Base-by-base conservation (phyloP, 2,888 invertebrate species). In the Camponotus fellah region DNA sequence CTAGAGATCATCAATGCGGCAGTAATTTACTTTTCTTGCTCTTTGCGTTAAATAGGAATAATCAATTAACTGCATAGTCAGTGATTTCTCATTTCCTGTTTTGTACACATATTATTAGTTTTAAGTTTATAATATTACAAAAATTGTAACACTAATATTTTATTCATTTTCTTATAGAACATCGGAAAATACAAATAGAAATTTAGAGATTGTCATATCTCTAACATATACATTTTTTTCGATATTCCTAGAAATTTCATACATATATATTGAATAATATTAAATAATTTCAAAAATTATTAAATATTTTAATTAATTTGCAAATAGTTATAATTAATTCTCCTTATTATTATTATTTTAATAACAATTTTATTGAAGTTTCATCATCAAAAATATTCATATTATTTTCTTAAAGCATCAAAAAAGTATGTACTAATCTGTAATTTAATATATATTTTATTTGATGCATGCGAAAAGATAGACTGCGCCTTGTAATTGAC, bases 401-500 rank as follows among this genome's bases (percentile, higher is more conserved):
- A n/a, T 58, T 21, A 9, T 40, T 72, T 26, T 40, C 17, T 43
- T 71, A 0, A 10, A 74, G 5, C 9, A 71, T 32, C 17, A 26
- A 40, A 60, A 3, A 58, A 2, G 2, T 26, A 26, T 40, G 4
- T 2, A 43, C 17, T 17, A 6, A 14, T 46, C 12, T 37, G 0
- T 6, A 64, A 64, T 37, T 37, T n/a, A 64, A 37, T 17, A 53
- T 4, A n/a, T 53, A 37, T 64, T 37, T 64, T 64, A 40, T 37
- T 64, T 3, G 1, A 64, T 64, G 10, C 37, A n/a, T 37, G n/a
- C n/a, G 10, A n/a, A 56, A 21, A 71, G 17, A 12, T 10, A 34
- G 58, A 72, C 40, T 14, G 56, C 10, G 53, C 32, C 53, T 68
- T 71, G 43, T 81, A 75, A 58, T 26, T 84, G 77, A 75, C 82